These are phyloP conservation scores for Euzetes globulus DNA, from an alignment of 2,888 invertebrate genomes.

Conservation along the genomic window DNA sequence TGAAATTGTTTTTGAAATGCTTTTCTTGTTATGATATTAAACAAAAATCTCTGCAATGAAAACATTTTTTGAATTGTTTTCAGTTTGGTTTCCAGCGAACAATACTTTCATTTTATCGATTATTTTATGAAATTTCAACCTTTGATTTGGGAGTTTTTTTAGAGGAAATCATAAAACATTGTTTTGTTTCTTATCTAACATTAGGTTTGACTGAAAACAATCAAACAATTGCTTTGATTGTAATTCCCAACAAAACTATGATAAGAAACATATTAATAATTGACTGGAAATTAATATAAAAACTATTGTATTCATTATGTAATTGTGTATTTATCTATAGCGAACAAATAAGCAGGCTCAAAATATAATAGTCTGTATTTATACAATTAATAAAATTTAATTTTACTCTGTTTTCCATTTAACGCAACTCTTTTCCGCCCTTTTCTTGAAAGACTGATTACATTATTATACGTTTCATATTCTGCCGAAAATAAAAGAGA, in stretches of 20 bases:
- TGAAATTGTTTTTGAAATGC: too few species aligned
- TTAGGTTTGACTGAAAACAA: too few species aligned
- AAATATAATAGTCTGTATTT: not conserved
- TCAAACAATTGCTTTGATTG: not conserved
- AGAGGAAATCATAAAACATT: too few species aligned
- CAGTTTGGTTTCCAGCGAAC: too few species aligned
- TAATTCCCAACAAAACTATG: not conserved
- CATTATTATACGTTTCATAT: constrained; percentile 5
- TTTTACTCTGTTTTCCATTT: not conserved
- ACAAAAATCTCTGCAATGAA: too few species aligned
- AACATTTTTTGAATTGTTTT: too few species aligned
- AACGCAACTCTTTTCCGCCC: not conserved
- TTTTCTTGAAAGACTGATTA: not conserved
- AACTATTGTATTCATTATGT: too few species aligned
- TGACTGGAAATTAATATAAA: too few species aligned
- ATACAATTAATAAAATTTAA: not conserved
- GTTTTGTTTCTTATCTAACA: too few species aligned
- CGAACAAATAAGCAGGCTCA: not conserved
- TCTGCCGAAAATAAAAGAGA: not conserved
- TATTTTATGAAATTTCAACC: not conserved
- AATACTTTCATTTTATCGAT: too few species aligned
- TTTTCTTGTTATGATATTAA: too few species aligned
- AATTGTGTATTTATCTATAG: too few species aligned
- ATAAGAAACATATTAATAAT: not conserved
- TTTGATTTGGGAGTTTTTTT: not conserved